Evolutionary conservation across 1,140 invertebrate species (phyloP), one percentile per base, ranked within the genome.

Genomic region (Bemisia tabaci): DNA sequence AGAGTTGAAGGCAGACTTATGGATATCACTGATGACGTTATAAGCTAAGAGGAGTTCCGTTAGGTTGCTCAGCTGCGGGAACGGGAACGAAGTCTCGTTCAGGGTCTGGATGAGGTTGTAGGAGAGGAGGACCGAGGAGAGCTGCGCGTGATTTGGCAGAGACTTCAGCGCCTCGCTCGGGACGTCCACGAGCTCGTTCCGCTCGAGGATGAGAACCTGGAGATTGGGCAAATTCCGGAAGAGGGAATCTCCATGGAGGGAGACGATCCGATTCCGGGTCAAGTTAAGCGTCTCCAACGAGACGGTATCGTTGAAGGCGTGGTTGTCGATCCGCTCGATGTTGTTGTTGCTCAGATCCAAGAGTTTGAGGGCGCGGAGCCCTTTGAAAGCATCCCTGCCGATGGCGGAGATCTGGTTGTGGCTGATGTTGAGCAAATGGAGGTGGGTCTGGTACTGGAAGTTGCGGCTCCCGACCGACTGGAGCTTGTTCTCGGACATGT

Each of bases 401-500:
- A 92, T 73, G 59, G 78, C 80, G 69, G 83, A 82, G 2, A 92
- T 82, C 25, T 80, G 77, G 78, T 93, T 94, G 63, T 84, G 79
- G 74, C 88, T 91, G 17, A 90, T 79, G 75, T 92, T 92, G 0
- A 94, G 78, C 25, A 81, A 80, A 22, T 83, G 79, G 70, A 94
- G 79, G 59, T 83, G 83, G 23, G 80, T 79, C 70, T 92, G 90
- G 60, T 82, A 82, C 67, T 87, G 83, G 72, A 95, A 94, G 75
- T 92, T 92, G 69, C 84, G 83, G 68, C 83, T 83, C 69, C 89
- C 90, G 65, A 94, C 75, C 12, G 85, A 85, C 73, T 84, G 82
- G 63, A 95, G 87, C 72, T 83, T 81, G 77, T 94, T 95, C 72
- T 84, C 82, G 11, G 88, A 88, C n/a, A 95, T 80, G 75, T 92